Evolutionary conservation across 2,797 vertebrate species (phyloP).

Genomic region (Gymnoscopelus braueri): DNA sequence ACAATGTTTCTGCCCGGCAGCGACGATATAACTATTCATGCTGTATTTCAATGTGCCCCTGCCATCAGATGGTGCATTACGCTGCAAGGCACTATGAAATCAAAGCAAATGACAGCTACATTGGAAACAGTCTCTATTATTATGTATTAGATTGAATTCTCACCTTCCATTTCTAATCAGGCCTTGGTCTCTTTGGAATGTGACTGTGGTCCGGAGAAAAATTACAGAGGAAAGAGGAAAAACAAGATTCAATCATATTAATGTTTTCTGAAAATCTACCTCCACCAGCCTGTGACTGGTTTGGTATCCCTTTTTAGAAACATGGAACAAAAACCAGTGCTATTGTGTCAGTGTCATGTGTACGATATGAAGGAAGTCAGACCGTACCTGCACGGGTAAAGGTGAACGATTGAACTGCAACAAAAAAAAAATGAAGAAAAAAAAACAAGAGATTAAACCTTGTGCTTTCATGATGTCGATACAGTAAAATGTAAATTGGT

Average conservation of each 20-base stretch:
- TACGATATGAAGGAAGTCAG: slow-evolving; percentile 35
- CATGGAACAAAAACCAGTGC: not conserved
- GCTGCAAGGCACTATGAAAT: slow-evolving; percentile 30
- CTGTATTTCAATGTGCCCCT: slow-evolving; percentile 42
- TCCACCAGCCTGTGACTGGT: not conserved
- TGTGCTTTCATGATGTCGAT: too few relatives aligned
- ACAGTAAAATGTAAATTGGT: too few relatives aligned
- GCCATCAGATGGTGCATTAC: slow-evolving; percentile 21
- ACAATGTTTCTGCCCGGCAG: too few relatives aligned
- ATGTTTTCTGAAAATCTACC: slow-evolving; percentile 1
- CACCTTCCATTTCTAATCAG: slow-evolving; percentile 97
- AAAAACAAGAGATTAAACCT: slow-evolving; percentile 18
- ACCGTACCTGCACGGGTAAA: slow-evolving; percentile 87
- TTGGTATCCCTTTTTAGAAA: not conserved
- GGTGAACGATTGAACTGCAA: slow-evolving; percentile 88
- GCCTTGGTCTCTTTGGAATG: slow-evolving; percentile 96
- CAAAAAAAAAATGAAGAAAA: slow-evolving; percentile 74
- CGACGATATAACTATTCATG: slow-evolving; percentile 44
- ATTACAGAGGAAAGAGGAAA: slow-evolving; percentile 13
- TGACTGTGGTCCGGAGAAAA: slow-evolving; percentile 77
- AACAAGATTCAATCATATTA: slow-evolving; percentile 9
- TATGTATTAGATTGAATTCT: slow-evolving; percentile 41
- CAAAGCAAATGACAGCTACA: slow-evolving; percentile 28
- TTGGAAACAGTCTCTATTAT: slow-evolving; percentile 23
- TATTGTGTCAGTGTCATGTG: not conserved